Conservation (phyloP, 2,797 vertebrate species). For the Coranthus polyacanthus region DNA sequence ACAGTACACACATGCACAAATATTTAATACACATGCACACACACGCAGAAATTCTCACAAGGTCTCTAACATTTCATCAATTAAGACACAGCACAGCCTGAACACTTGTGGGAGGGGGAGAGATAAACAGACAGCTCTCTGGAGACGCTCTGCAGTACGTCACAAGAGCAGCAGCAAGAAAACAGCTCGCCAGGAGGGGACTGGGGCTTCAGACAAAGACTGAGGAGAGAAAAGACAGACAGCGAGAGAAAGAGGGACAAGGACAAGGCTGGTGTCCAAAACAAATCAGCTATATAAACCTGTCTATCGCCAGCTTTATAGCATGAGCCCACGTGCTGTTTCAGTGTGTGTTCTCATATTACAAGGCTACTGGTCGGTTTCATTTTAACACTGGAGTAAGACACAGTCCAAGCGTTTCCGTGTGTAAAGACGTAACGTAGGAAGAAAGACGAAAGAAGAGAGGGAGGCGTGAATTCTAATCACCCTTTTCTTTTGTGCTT, state of each 20-base stretch:
- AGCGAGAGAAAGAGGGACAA: slow-evolving; percentile 34
- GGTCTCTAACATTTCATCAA: slow-evolving; percentile 62
- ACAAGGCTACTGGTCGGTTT: slow-evolving; percentile 19
- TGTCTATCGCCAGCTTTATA: slow-evolving; percentile 13
- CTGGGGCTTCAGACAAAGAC: slow-evolving; percentile 29
- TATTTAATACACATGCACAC: background rate
- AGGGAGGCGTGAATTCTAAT: slow-evolving; percentile 17
- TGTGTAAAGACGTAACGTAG: background rate
- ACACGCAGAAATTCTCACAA: slow-evolving; percentile 27
- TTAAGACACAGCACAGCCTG: slow-evolving; percentile 56
- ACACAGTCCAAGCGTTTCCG: background rate
- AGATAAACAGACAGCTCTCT: slow-evolving; percentile 71
- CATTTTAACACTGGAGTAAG: slow-evolving; percentile 20
- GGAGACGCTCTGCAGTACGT: slow-evolving; percentile 60
- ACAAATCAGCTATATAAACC: slow-evolving; percentile 47
- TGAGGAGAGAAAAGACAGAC: slow-evolving; percentile 11
- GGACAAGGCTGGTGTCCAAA: slow-evolving; percentile 50
- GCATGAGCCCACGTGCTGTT: slow-evolving; percentile 18
- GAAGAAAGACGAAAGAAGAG: background rate
- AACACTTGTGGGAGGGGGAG: slow-evolving; percentile 44
- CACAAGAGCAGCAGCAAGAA: slow-evolving; percentile 60
- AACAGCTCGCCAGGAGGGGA: slow-evolving; percentile 62
- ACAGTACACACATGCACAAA: background rate
- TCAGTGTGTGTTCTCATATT: slow-evolving; percentile 20
- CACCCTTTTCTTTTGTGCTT: background rate